Percentiles rank a stretch among this genome's conserved stretches.
Evolutionary conservation across 2,113 vertebrate genomes (phyloP).

Genomic region (Ammodytes marinus): DNA sequence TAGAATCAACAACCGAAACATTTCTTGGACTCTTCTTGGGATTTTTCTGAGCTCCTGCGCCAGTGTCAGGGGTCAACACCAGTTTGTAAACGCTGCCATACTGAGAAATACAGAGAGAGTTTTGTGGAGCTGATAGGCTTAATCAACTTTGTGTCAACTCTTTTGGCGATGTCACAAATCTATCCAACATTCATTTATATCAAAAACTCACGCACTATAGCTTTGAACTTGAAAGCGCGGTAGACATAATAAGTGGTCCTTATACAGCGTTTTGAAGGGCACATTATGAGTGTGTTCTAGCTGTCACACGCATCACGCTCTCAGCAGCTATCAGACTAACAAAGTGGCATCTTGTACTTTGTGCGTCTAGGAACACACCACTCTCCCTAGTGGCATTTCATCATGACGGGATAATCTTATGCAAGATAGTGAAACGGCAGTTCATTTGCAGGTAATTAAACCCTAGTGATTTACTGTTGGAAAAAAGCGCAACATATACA

Average conservation of each 20-base stretch:
- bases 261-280: constrained; percentile 60
- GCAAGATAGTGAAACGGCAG: constrained; percentile 90
- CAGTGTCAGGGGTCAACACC: no score
- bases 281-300: constrained; percentile 47
- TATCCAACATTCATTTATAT: no score
- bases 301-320: constrained; percentile 68
- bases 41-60: no score
- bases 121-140: no score
- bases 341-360: constrained; percentile 70
- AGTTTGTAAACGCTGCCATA: no score
- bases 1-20: no score
- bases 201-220: no score
- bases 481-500: constrained; percentile 68
- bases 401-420: constrained; percentile 90
- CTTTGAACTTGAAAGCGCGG: constrained; percentile 13
- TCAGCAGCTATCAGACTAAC: constrained; percentile 63
- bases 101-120: no score
- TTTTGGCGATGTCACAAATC: no score
- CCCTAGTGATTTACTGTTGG: constrained; percentile 86
- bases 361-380: constrained; percentile 75
- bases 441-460: constrained; percentile 89
- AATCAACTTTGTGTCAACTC: no score
- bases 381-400: constrained; percentile 84
- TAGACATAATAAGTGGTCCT: constrained; percentile 64
- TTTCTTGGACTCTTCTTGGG: no score